Evolutionary conservation across 2,888 invertebrate genomes (phyloP).

Genomic region (Myathropa florea): DNA sequence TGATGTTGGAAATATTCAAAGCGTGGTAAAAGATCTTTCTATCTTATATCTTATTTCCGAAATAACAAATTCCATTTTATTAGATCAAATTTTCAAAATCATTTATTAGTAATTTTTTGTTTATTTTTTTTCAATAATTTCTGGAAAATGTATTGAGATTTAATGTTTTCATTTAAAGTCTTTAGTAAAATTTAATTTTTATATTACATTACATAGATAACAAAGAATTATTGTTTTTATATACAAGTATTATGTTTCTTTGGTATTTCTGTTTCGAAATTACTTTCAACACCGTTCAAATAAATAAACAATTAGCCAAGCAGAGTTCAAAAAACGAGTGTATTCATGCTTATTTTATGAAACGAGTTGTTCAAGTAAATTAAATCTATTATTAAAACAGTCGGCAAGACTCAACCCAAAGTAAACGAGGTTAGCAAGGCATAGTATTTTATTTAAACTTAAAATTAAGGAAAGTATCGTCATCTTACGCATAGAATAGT

Average conservation of each 20-base stretch:
- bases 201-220: conserved; percentile 38
- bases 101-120: conserved; percentile 25
- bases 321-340: not conserved
- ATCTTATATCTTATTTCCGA: no score
- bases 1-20: no score
- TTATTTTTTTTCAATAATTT: conserved; percentile 14
- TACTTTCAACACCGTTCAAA: conserved; percentile 25
- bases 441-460: not conserved
- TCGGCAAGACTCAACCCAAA: not conserved
- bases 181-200: conserved; percentile 37
- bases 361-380: not conserved
- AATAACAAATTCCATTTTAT: conserved; percentile 10
- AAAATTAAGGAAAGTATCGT: not conserved
- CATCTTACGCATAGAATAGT: not conserved
- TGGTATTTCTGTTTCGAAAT: conserved; percentile 11
- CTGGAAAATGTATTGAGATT: conserved; percentile 25
- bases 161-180: conserved; percentile 24
- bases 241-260: conserved; percentile 33
- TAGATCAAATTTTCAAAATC: conserved; percentile 57
- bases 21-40: no score
- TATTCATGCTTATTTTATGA: not conserved
- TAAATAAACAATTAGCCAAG: not conserved
- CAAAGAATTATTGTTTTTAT: conserved; percentile 36
- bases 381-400: not conserved
- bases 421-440: not conserved